A percentile compares a stretch with the other conserved stretches of the same genome.
Evolutionary conservation across 2,797 vertebrate genomes (phyloP).

Genomic region (Esox lucius): DNA sequence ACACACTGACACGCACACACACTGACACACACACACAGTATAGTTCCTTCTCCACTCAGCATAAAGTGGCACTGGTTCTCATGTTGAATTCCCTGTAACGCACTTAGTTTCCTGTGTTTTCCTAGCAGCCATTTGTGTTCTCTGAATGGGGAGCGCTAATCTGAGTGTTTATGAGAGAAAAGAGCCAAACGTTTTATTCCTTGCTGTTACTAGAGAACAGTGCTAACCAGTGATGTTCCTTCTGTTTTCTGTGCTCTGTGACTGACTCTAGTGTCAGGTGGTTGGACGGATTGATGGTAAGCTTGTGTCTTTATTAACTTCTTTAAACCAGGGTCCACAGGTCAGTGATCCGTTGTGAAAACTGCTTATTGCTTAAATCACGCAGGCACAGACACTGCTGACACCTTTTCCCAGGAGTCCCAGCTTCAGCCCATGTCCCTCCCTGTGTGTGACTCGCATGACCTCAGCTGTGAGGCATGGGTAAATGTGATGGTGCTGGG

Average conservation of each 20-base stretch:
- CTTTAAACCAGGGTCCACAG: not conserved
- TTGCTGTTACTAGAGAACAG: constrained; percentile 33
- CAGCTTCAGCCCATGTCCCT: constrained; percentile 44
- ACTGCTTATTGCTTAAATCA: not conserved
- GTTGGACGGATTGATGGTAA: too few relatives aligned
- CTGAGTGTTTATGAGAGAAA: constrained; percentile 62
- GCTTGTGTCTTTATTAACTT: too few relatives aligned
- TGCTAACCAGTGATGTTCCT: not conserved
- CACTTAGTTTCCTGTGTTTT: constrained; percentile 62
- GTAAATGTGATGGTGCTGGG: constrained; percentile 48
- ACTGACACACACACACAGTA: constrained; percentile 11
- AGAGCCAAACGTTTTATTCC: constrained; percentile 44
- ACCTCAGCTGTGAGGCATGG: constrained; percentile 74
- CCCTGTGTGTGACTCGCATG: constrained; percentile 45
- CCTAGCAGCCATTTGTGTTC: constrained; percentile 42
- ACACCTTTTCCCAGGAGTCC: constrained; percentile 44
- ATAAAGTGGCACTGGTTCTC: constrained; percentile 50
- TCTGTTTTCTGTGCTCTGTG: not conserved
- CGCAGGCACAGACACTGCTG: constrained; percentile 39
- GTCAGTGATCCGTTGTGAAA: too few relatives aligned
- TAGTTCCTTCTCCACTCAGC: constrained; percentile 37
- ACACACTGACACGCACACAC: too few relatives aligned
- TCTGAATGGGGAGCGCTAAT: constrained; percentile 55
- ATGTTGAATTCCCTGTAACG: constrained; percentile 52
- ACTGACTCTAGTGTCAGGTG: not conserved